These are phyloP conservation scores for Amphiprion clarkii DNA, from an alignment of 2,797 vertebrate genomes.

Conservation along the genomic window DNA sequence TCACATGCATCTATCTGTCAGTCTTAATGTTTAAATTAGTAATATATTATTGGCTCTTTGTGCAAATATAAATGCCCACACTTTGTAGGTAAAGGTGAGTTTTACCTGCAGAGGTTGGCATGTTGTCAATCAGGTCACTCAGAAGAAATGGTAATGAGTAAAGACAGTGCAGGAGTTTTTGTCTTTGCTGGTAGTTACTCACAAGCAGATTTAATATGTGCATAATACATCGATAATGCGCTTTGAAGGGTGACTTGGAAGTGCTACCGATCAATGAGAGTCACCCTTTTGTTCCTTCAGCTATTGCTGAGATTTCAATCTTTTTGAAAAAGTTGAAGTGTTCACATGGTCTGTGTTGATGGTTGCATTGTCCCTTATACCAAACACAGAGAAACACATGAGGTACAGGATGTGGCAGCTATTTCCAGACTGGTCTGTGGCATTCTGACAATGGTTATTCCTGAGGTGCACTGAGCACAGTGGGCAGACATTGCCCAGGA, in stretches of 20 bases:
- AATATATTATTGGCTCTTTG: no score
- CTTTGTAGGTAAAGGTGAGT: background rate
- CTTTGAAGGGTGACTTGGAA: background rate
- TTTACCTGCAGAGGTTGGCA: slow-evolving; percentile 3
- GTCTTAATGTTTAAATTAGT: background rate
- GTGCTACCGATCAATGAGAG: slow-evolving; percentile 17
- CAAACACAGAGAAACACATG: no score
- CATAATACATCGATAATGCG: slow-evolving; percentile 12
- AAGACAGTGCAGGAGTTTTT: background rate
- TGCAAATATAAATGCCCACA: no score
- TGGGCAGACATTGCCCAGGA: no score
- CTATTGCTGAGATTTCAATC: background rate
- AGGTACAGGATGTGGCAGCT: no score
- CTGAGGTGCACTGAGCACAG: no score
- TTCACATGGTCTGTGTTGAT: no score
- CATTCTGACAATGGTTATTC: no score
- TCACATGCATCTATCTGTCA: no score
- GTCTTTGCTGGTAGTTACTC: slow-evolving; percentile 18
- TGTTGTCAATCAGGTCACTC: slow-evolving; percentile 5
- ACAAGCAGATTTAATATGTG: slow-evolving; percentile 5
- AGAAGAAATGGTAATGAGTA: background rate
- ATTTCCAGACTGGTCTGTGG: no score
- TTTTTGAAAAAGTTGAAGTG: background rate
- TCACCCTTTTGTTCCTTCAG: background rate
- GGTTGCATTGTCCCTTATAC: no score